phyloP scores from a whole-genome alignment of 2,113 vertebrate genomes.

The Cygnus atratus region DNA sequence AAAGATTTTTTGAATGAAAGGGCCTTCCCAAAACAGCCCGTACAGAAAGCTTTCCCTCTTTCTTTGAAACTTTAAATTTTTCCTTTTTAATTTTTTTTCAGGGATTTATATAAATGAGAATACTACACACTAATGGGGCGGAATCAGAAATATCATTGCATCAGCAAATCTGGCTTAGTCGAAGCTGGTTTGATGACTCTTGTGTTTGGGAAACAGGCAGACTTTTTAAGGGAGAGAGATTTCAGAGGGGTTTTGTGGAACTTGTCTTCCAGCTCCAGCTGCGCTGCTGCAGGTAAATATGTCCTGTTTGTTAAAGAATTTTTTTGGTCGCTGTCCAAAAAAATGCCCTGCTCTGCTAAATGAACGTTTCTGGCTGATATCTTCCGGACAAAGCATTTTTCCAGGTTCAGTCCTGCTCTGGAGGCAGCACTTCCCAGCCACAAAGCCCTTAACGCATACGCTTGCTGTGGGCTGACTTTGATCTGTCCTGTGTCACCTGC shows the following conservation, averaged over 20 bases:
- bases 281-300: neutral
- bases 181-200: neutral
- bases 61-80: neutral
- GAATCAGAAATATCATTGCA: neutral
- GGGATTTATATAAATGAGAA: neutral
- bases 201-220: neutral
- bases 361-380: neutral
- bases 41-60: neutral
- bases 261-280: neutral
- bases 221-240: neutral
- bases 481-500: neutral
- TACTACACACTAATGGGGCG: neutral
- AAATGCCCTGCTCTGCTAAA: neutral
- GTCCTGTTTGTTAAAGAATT: neutral
- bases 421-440: neutral
- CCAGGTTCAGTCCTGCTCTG: neutral
- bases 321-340: neutral
- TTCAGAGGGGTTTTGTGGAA: neutral
- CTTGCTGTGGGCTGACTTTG: accelerated
- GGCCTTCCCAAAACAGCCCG: neutral
- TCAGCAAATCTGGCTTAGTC: neutral
- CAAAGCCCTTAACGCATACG: neutral
- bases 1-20: neutral
- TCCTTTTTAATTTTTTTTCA: neutral
- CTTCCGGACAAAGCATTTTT: neutral